phyloP scores from a whole-genome alignment of 2,888 invertebrate species.

The Calephelis perditalis region DNA sequence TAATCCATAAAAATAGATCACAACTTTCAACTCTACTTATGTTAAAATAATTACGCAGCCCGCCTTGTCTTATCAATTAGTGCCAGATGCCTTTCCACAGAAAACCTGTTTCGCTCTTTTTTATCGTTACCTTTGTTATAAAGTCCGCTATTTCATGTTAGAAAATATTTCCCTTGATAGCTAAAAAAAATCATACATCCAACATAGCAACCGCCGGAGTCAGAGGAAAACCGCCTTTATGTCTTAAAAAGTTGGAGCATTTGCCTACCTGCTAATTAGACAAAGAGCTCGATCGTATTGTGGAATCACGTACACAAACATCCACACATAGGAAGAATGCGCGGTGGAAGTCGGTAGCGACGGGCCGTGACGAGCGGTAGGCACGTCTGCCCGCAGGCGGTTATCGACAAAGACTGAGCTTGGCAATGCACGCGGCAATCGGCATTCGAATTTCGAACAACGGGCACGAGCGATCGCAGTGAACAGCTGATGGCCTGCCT shows the following conservation, averaged over 20 bases:
- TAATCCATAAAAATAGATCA: slow-evolving; percentile 25
- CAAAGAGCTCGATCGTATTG: slow-evolving; percentile 63
- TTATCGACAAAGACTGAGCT: slow-evolving; percentile 60
- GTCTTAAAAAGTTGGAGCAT: slow-evolving; percentile 48
- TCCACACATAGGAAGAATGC: slow-evolving; percentile 48
- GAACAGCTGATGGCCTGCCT: slow-evolving; percentile 63
- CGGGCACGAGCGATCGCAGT: slow-evolving; percentile 46
- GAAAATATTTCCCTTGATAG: background rate
- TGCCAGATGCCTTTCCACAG: slow-evolving; percentile 65
- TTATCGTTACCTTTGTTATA: slow-evolving; percentile 54
- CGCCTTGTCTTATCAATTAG: slow-evolving; percentile 67
- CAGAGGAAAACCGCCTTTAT: slow-evolving; percentile 23
- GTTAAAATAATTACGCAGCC: slow-evolving; percentile 50
- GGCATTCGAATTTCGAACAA: slow-evolving; percentile 34
- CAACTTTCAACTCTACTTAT: slow-evolving; percentile 28
- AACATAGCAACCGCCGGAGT: slow-evolving; percentile 36
- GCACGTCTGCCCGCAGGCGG: slow-evolving; percentile 56
- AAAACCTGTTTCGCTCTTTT: slow-evolving; percentile 66
- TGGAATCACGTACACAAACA: slow-evolving; percentile 61
- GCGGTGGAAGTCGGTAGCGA: slow-evolving; percentile 37
- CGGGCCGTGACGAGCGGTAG: slow-evolving; percentile 30
- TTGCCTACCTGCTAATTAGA: slow-evolving; percentile 73
- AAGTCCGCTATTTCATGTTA: slow-evolving; percentile 6
- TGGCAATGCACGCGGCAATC: slow-evolving; percentile 38
- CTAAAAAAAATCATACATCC: slow-evolving; percentile 21